Percentiles rank a stretch among this genome's conserved stretches.
Conservation (phyloP, 2,888 invertebrate species). For the Cheilosia grossa region DNA sequence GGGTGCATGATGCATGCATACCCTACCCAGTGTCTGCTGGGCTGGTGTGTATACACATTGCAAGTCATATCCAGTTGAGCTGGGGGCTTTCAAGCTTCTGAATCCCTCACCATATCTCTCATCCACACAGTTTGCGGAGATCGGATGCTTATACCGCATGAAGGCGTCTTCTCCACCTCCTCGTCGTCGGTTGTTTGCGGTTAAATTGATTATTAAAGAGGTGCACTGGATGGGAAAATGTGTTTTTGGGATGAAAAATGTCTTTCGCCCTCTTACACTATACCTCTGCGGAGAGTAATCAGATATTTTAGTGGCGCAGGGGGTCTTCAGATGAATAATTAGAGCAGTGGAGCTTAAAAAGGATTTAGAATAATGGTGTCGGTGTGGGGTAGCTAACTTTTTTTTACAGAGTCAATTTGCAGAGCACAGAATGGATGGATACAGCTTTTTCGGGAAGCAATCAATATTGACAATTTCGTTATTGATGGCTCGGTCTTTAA, state of each 20-base stretch:
- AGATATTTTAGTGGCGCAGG: constrained; percentile 52
- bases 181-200: constrained; percentile 58
- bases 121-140: constrained; percentile 5
- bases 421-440: neutral
- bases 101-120: constrained; percentile 18
- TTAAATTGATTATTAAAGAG: constrained; percentile 74
- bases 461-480: constrained; percentile 56
- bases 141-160: constrained; percentile 45
- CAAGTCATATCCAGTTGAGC: constrained; percentile 61
- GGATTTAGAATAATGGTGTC: constrained; percentile 48
- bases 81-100: constrained; percentile 45
- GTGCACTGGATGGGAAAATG: constrained; percentile 70
- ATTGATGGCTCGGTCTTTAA: constrained; percentile 57
- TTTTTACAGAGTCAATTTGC: constrained; percentile 23
- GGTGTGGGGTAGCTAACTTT: neutral
- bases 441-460: neutral
- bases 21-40: constrained; percentile 7
- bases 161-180: constrained; percentile 45
- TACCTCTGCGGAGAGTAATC: constrained; percentile 44
- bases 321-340: constrained; percentile 63
- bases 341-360: constrained; percentile 67
- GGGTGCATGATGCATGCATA: constrained; percentile 64
- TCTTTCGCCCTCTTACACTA: constrained; percentile 10
- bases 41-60: constrained; percentile 35
- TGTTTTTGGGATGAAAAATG: constrained; percentile 48